Percentiles rank a stretch among this genome's conserved stretches.
Conservation (phyloP, 2,888 invertebrate species). For the Acleris cristana region DNA sequence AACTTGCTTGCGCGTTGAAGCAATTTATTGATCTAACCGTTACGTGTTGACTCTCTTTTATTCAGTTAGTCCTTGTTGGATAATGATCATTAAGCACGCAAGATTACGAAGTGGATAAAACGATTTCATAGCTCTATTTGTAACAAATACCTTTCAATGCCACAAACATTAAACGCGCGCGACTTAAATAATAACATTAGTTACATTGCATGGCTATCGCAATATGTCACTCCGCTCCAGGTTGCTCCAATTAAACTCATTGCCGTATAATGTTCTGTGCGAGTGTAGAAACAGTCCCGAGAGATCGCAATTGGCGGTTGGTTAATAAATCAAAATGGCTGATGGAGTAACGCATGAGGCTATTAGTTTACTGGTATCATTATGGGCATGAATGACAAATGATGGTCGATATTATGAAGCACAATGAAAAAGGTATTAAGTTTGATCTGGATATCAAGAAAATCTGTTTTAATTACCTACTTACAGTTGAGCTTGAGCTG, state of each 20-base stretch:
- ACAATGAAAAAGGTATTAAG: neutral
- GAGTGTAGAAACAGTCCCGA: conserved; percentile 47
- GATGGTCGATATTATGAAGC: conserved; percentile 37
- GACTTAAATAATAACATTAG: conserved; percentile 34
- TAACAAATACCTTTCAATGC: conserved; percentile 37
- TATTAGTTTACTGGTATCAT: conserved; percentile 39
- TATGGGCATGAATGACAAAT: conserved; percentile 55
- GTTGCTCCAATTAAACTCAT: conserved; percentile 41
- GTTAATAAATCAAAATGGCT: conserved; percentile 57
- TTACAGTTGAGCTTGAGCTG: too few species aligned
- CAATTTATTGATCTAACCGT: conserved; percentile 15
- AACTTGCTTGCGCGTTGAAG: conserved; percentile 29
- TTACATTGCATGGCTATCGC: conserved; percentile 33
- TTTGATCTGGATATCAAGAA: neutral
- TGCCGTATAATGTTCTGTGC: conserved; percentile 41
- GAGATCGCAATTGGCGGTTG: conserved; percentile 47
- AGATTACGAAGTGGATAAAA: conserved; percentile 31
- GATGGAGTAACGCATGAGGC: conserved; percentile 52
- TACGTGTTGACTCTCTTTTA: conserved; percentile 24
- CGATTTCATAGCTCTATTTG: conserved; percentile 28
- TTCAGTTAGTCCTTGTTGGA: conserved; percentile 30
- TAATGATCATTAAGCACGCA: conserved; percentile 34
- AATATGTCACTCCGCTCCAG: conserved; percentile 40
- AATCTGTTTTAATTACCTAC: neutral
- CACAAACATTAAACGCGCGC: conserved; percentile 33